Percentiles rank a stretch among this genome's conserved stretches.
These are phyloP conservation scores for Oreamnos americanus DNA, from an alignment of 2,113 vertebrate genomes.

Conservation along the genomic window DNA sequence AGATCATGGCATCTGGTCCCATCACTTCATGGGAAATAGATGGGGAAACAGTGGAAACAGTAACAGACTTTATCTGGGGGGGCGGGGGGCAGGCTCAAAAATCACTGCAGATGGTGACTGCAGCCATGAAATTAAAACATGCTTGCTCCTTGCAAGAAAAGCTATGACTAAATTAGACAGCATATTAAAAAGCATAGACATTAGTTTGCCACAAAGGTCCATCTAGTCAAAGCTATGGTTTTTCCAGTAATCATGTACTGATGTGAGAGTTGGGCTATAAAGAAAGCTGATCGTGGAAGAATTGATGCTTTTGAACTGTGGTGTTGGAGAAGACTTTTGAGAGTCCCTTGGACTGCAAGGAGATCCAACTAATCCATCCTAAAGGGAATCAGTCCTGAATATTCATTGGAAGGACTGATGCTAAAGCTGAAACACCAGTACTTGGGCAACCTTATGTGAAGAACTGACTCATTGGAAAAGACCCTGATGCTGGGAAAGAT, in stretches of 20 bases:
- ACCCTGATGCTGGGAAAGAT: background rate
- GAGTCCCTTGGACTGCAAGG: background rate
- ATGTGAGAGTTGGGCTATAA: background rate
- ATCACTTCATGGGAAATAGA: background rate
- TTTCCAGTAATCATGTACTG: background rate
- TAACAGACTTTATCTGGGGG: background rate
- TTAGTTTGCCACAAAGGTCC: background rate
- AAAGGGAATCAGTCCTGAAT: background rate
- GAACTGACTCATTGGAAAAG: background rate
- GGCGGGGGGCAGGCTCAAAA: background rate
- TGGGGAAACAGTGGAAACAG: background rate
- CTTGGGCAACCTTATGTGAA: background rate
- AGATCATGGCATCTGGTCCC: background rate
- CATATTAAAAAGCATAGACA: background rate
- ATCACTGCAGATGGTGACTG: background rate
- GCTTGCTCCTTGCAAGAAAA: background rate
- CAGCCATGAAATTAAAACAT: background rate
- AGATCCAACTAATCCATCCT: background rate
- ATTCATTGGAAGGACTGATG: background rate
- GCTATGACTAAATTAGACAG: background rate
- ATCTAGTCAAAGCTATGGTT: background rate
- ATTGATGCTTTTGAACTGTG: background rate
- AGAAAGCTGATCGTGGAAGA: background rate
- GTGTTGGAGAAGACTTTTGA: background rate
- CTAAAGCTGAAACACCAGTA: background rate